A percentile compares a stretch with the other conserved stretches of the same genome.
These are phyloP conservation scores for Labia minor DNA, from an alignment of 2,888 invertebrate genomes.

Conservation along the genomic window DNA sequence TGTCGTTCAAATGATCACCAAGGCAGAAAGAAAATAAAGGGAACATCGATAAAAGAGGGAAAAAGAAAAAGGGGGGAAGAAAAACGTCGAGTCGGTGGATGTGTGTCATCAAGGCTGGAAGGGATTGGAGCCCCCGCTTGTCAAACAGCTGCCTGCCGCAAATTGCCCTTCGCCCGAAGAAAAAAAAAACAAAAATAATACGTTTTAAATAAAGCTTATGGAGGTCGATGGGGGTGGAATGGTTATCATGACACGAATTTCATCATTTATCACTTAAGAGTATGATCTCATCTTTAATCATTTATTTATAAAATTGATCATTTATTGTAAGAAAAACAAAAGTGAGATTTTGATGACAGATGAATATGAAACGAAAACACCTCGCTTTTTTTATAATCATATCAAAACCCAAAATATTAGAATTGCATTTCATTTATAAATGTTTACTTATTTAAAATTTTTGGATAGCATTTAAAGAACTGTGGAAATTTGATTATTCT, in stretches of 20 bases:
- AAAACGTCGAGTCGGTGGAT: background rate
- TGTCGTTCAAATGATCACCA: background rate
- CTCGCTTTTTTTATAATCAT: no score
- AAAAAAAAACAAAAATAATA: conserved; percentile 1
- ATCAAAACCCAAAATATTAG: no score
- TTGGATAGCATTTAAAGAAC: no score
- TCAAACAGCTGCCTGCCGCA: background rate
- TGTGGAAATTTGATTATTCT: no score
- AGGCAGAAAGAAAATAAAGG: background rate
- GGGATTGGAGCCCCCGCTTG: background rate
- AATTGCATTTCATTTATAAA: no score
- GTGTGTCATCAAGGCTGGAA: background rate
- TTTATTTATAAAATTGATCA: no score
- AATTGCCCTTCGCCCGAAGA: background rate
- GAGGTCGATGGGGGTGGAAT: background rate
- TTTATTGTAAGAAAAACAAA: no score
- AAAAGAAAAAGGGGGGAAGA: background rate
- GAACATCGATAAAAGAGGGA: background rate
- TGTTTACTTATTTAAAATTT: no score
- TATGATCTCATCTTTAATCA: no score
- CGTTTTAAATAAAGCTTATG: background rate
- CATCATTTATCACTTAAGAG: background rate
- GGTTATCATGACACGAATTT: background rate
- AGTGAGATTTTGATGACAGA: no score
- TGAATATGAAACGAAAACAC: no score